These are phyloP conservation scores for Cyphotilapia sp. DNA, from an alignment of 2,113 vertebrate genomes.

Conservation along the genomic window DNA sequence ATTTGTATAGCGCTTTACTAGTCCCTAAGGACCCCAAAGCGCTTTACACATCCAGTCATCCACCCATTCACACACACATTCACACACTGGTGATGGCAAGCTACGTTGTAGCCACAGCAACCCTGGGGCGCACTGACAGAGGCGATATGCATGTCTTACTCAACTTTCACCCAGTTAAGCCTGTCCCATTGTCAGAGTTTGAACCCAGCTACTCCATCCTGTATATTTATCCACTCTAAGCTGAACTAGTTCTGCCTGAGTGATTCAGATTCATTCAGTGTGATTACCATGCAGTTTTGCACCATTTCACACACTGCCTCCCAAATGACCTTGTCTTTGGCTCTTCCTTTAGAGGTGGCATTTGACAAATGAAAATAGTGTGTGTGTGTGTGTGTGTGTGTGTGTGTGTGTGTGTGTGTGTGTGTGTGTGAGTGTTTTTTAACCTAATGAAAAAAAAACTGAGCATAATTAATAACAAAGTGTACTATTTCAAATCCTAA, in stretches of 20 bases:
- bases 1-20: background rate
- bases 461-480: background rate
- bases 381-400: rapidly evolving
- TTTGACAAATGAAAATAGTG: conserved; percentile 29
- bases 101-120: background rate
- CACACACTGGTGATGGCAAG: background rate
- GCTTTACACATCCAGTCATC: no score
- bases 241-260: conserved; percentile 15
- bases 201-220: background rate
- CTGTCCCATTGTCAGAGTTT: conserved; percentile 11
- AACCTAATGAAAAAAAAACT: no score
- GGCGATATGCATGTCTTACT: background rate
- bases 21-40: no score
- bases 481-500: background rate
- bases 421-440: background rate
- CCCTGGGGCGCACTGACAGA: no score
- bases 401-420: background rate
- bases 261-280: conserved; percentile 40
- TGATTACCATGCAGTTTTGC: conserved; percentile 37
- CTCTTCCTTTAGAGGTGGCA: conserved; percentile 10
- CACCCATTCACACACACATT: background rate
- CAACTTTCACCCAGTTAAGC: conserved; percentile 2
- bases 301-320: conserved; percentile 40
- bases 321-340: conserved; percentile 36
- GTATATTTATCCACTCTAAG: conserved; percentile 25